A percentile compares a stretch with the other conserved stretches of the same genome.
Conservation (phyloP, 2,888 invertebrate genomes). For the Timema cristinae region DNA sequence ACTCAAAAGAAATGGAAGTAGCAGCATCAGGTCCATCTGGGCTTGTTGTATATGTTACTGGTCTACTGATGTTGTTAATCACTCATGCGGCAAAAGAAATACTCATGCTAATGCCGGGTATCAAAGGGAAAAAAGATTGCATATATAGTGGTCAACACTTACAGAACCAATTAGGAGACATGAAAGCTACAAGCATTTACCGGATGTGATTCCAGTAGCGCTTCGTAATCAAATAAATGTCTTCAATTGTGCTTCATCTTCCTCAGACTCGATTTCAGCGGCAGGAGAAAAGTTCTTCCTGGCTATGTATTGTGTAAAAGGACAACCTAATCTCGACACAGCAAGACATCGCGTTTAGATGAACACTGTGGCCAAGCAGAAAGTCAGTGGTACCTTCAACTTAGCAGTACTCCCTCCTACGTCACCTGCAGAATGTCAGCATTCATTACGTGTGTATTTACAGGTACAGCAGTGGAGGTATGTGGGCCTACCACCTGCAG, state of each 20-base stretch:
- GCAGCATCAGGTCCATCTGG: too few species aligned
- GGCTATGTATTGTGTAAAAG: conserved; percentile 7
- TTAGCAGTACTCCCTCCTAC: conserved; percentile 9
- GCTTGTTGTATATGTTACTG: too few species aligned
- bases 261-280: background rate
- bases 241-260: conserved; percentile 1
- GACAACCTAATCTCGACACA: conserved; percentile 9
- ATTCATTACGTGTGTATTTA: conserved; percentile 10
- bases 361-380: conserved; percentile 12
- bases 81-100: too few species aligned
- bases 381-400: conserved; percentile 15
- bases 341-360: conserved; percentile 3
- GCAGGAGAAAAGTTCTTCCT: conserved; percentile 11
- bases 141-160: conserved; percentile 1
- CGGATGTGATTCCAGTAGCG: background rate
- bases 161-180: background rate
- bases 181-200: conserved; percentile 12
- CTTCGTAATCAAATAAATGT: conserved; percentile 1
- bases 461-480: conserved; percentile 9
- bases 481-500: background rate
- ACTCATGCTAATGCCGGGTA: too few species aligned
- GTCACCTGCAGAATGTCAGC: background rate
- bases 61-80: too few species aligned
- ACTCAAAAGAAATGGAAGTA: too few species aligned
- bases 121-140: too few species aligned